Conservation (phyloP, 2,113 vertebrate genomes). For the Amphilophus citrinellus region DNA sequence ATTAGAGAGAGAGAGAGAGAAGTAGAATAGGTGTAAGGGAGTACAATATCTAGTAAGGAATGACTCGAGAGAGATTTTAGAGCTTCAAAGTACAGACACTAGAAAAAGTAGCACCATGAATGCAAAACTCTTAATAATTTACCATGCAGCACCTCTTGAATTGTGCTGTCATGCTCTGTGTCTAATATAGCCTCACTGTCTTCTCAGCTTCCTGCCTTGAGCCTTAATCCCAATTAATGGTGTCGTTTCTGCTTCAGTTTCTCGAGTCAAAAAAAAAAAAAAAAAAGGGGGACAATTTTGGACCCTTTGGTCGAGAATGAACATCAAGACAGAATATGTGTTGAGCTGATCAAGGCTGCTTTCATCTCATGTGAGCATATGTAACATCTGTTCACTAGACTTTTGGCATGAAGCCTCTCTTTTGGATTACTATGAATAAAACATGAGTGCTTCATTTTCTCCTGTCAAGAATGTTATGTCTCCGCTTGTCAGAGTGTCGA, state of each 20-base stretch:
- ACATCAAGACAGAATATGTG: slow-evolving; percentile 11
- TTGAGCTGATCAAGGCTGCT: slow-evolving; percentile 23
- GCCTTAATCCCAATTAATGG: slow-evolving; percentile 13
- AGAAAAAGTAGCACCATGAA: slow-evolving; percentile 1
- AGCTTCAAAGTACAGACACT: background rate
- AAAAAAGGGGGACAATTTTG: background rate
- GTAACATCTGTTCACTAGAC: slow-evolving; percentile 38
- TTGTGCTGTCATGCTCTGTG: background rate
- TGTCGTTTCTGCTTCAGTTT: slow-evolving; percentile 6
- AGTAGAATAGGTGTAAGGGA: background rate
- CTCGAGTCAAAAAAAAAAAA: background rate
- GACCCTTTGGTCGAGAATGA: background rate
- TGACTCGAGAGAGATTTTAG: background rate
- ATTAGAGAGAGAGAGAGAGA: background rate
- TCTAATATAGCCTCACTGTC: slow-evolving; percentile 5
- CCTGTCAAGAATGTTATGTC: slow-evolving; percentile 1
- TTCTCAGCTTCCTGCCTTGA: background rate
- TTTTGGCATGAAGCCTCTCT: slow-evolving; percentile 25
- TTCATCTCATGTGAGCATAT: slow-evolving; percentile 25
- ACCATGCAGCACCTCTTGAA: background rate
- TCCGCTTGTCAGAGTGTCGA: slow-evolving; percentile 5
- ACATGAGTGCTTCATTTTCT: slow-evolving; percentile 33
- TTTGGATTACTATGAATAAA: slow-evolving; percentile 39
- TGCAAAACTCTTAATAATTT: slow-evolving; percentile 35
- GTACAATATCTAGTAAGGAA: background rate